phyloP scores from a whole-genome alignment of 2,888 invertebrate genomes.

The Synergus gifuensis region DNA sequence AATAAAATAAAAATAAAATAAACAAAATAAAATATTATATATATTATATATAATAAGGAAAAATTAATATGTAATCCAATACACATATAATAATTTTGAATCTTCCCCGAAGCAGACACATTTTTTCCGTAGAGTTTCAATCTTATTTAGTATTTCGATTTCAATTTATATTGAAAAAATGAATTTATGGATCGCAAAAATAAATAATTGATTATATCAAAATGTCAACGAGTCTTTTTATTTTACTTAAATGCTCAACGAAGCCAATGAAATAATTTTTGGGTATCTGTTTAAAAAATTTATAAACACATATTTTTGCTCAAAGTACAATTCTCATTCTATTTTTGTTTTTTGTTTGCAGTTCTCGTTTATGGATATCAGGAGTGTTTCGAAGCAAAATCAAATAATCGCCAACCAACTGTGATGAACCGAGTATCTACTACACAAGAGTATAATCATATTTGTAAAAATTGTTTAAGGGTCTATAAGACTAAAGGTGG shows the following conservation, averaged over 20 bases:
- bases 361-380: background rate
- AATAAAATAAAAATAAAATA: too few species aligned
- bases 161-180: too few species aligned
- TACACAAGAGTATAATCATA: constrained; percentile 44
- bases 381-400: constrained; percentile 19
- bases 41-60: too few species aligned
- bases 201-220: too few species aligned
- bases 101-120: too few species aligned
- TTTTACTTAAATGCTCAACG: too few species aligned
- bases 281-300: background rate
- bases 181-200: too few species aligned
- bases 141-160: too few species aligned
- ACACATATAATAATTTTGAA: too few species aligned
- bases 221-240: too few species aligned
- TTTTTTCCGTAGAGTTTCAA: background rate
- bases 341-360: background rate
- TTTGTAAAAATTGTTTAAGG: constrained; percentile 78
- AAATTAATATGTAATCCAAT: too few species aligned
- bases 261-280: background rate
- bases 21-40: too few species aligned
- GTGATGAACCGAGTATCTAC: background rate
- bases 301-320: background rate
- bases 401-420: background rate
- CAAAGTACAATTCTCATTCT: background rate
- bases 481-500: constrained; percentile 82